Evolutionary conservation across 2,888 invertebrate species (phyloP), one percentile per base, ranked within the genome.

Genomic region (Aricia artaxerxes): DNA sequence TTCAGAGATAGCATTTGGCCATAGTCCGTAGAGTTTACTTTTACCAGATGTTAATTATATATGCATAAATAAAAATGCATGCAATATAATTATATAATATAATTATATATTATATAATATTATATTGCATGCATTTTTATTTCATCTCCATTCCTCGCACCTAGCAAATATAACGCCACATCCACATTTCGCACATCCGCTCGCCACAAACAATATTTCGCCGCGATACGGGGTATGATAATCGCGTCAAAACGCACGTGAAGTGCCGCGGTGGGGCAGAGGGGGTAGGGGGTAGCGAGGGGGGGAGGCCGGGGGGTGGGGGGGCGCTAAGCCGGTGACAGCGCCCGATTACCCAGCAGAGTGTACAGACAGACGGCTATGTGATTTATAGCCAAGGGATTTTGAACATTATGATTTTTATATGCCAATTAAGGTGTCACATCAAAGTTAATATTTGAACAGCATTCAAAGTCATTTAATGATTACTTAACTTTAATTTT

Each of bases 161-260:
- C 49, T 49, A 1, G 49, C 11, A 49, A 49, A 49, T 11, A 57
- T 24, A 75, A 75, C 80, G 81, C 84, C 88, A 77, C 83, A 87
- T 89, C 88, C 87, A 85, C 35, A 1, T 60, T 78, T 85, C 84
- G 78, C 79, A 82, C 80, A 80, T 85, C 84, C 38, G 60, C 35
- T 69, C 79, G 83, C 82, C 82, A 82, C 91, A 90, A 91, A 93
- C 93, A 92, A 93, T 93, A 94, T 93, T 92, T 93, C 91, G 89
- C 91, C 86, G 90, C 92, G 93, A 93, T 93, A 92, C 90, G 88
- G 91, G 90, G 92, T 92, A 93, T 93, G 93, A 93, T 94, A 94
- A 94, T 94, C 94, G 93, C 93, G 93, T 94, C 93, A 94, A 94
- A 94, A 94, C 93, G 94, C 93, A 93, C 93, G 92, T 93, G 92